Conservation (phyloP, 2,113 vertebrate species). For the Puma concolor region DNA sequence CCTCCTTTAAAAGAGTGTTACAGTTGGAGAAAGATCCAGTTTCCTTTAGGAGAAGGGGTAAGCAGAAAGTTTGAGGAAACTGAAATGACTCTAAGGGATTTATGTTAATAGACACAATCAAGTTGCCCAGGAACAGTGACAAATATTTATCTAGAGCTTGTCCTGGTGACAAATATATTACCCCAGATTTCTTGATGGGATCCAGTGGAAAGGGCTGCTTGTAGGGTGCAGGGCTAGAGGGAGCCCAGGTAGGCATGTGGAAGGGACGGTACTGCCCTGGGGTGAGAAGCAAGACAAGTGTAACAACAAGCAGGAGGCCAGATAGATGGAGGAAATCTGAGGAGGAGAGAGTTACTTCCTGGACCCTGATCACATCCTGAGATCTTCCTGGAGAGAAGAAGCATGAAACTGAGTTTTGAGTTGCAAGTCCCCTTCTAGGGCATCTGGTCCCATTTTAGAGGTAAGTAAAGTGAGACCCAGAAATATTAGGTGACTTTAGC, state of each 20-base stretch:
- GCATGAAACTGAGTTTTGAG: background rate
- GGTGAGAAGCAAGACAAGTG: background rate
- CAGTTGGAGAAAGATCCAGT: background rate
- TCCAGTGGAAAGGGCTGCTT: background rate
- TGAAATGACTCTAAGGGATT: background rate
- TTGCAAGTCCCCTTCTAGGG: background rate
- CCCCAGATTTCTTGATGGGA: background rate
- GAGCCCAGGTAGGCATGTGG: background rate
- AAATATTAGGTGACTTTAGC: background rate
- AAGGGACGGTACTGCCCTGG: background rate
- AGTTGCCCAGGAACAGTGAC: background rate
- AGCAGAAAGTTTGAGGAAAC: background rate
- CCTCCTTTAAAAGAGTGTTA: background rate
- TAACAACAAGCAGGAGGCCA: background rate
- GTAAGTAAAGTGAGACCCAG: constrained; percentile 4
- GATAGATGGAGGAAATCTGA: background rate
- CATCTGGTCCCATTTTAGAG: background rate
- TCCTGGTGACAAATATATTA: background rate
- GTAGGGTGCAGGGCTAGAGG: background rate
- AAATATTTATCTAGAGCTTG: background rate
- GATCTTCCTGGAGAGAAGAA: background rate
- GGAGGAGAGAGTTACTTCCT: background rate
- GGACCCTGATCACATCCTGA: background rate
- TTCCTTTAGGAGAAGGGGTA: constrained; percentile 1
- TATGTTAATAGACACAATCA: background rate